These are phyloP conservation scores for Epinotia bilunana DNA, from an alignment of 2,888 invertebrate genomes.

Conservation along the genomic window DNA sequence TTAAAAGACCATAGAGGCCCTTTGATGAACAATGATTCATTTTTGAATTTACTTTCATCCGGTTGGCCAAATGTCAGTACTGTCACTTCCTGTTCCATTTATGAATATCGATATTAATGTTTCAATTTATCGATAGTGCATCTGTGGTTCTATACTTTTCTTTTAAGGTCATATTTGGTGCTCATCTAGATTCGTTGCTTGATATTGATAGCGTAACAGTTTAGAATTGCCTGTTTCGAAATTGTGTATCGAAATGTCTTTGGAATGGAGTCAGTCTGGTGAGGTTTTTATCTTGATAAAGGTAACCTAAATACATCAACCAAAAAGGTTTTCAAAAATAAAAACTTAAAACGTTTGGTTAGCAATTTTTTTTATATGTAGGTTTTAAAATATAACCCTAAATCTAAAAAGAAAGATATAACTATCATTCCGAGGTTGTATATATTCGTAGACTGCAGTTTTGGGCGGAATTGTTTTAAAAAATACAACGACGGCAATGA, in stretches of 20 bases:
- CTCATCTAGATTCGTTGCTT: neutral
- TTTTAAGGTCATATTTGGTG: constrained; percentile 3
- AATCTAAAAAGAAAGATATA: neutral
- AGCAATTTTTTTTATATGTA: too few relatives aligned
- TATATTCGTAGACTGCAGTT: too few relatives aligned
- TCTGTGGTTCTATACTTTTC: neutral
- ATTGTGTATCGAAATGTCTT: neutral
- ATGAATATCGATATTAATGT: constrained; percentile 21
- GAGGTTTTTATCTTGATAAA: neutral
- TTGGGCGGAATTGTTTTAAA: too few relatives aligned
- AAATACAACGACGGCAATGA: too few relatives aligned
- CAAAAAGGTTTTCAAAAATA: too few relatives aligned
- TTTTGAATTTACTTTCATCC: constrained; percentile 38
- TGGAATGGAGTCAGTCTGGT: neutral
- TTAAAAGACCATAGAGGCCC: constrained; percentile 1
- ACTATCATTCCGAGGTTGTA: too few relatives aligned
- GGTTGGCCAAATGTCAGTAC: constrained; percentile 30
- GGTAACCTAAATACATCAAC: too few relatives aligned
- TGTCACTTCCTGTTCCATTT: constrained; percentile 35
- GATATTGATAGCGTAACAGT: neutral
- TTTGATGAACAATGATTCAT: constrained; percentile 26
- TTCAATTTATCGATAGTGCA: constrained; percentile 28
- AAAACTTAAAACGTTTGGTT: neutral
- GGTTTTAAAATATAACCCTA: neutral
- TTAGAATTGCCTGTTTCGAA: neutral